Evolutionary conservation across 1,140 invertebrate species (phyloP), one percentile per base, ranked within the genome.

Genomic region (Drosophila pseudoobscura): DNA sequence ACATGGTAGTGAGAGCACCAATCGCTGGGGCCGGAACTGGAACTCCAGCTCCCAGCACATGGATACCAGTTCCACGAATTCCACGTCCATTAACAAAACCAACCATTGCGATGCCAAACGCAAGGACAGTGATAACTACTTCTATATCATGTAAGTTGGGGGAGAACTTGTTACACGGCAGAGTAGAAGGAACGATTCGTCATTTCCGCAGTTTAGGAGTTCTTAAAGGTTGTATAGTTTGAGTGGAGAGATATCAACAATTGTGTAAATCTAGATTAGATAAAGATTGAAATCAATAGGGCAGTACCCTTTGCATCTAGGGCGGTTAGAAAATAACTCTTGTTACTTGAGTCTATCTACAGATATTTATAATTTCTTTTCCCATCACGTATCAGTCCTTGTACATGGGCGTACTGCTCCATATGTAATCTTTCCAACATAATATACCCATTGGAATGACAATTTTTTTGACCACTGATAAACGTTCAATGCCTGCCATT

Each of bases 51-150:
- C 74, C 29, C 63, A 69, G 60, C 66, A 72, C 8, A 26, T 75
- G n/a, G 84, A 79, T 17, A 51, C 70, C 13, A 47, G 71, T 49
- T 17, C 83, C 22, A 51, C 46, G 17, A 79, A 55, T 20, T 50
- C 64, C 0, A 8, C 54, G n/a, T 26, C 51, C 41, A 77, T 75
- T 26, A 63, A 75, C 17, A 78, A 82, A 22, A 22, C 58, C 4
- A 73, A 73, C 44, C 71, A 62, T 3, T 71, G 50, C 22, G 73
- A 80, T 41, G 59, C 43, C 8, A 91, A 91, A 53, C 79, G 82
- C 60, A 91, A 91, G 80, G 89, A 91, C 39, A 91, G 75, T 50
- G 89, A 91, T 58, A 91, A 61, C 47, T 91, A 91, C 66, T 91
- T 91, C 39, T 91, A 91, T 63, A 91, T 91, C 45, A 89, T 91